Conservation (phyloP, 2,888 invertebrate species). For the Lepidonotus clava region DNA sequence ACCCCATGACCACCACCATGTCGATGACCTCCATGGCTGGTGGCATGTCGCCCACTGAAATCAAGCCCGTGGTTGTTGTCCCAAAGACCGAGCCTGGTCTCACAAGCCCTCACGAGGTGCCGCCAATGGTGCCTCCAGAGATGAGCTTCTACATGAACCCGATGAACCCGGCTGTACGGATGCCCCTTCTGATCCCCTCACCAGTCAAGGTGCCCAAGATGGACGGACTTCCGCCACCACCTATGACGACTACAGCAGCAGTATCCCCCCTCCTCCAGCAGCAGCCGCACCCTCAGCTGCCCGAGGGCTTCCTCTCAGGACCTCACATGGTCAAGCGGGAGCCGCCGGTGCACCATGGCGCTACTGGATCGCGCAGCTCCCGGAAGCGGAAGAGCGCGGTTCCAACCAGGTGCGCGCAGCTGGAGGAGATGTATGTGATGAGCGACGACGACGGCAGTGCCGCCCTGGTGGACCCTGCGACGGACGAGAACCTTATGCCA, state of each 20-base stretch:
- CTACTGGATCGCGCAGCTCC: constrained; percentile 3
- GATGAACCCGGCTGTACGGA: constrained; percentile 27
- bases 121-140: constrained; percentile 29
- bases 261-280: neutral
- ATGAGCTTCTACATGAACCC: constrained; percentile 54
- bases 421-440: constrained; percentile 67
- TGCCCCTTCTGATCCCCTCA: constrained; percentile 64
- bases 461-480: constrained; percentile 71
- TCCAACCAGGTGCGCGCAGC: constrained; percentile 75
- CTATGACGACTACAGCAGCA: neutral
- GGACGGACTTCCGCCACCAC: constrained; percentile 49
- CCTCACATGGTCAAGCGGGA: constrained; percentile 26
- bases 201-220: constrained; percentile 73
- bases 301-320: neutral
- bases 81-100: constrained; percentile 42
- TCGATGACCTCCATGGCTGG: neutral
- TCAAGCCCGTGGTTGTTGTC: constrained; percentile 27
- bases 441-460: constrained; percentile 70
- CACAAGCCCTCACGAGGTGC: too few species aligned
- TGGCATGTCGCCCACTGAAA: neutral
- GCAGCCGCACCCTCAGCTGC: neutral
- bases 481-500: constrained; percentile 56
- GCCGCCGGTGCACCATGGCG: neutral
- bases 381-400: constrained; percentile 73
- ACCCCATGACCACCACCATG: neutral